Evolutionary conservation across 2,797 vertebrate genomes (phyloP).

Genomic region (Synaphobranchus kaupii): DNA sequence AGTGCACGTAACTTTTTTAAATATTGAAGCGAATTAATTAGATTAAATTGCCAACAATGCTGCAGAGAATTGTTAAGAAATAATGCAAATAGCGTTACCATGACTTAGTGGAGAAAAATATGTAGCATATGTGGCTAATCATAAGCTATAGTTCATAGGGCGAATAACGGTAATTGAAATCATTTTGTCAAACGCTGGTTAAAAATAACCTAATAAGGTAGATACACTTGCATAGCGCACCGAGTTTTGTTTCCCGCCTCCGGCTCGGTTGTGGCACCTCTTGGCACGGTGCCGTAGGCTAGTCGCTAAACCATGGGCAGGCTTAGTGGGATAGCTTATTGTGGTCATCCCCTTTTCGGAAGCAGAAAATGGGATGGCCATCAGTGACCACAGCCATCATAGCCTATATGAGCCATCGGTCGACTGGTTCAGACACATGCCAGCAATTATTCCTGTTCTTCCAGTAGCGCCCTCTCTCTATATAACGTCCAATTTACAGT

Average conservation of each 20-base stretch:
- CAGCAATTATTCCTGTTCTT: constrained; percentile 45
- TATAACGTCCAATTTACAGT: neutral
- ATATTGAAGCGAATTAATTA: neutral
- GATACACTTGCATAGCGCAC: neutral
- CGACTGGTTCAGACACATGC: constrained; percentile 34
- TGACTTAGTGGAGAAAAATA: neutral
- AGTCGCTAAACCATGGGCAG: neutral
- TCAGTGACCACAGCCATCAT: constrained; percentile 26
- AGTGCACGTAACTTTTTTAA: neutral
- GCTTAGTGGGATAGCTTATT: neutral
- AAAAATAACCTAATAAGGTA: no score
- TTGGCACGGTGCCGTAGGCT: neutral
- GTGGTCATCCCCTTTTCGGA: neutral
- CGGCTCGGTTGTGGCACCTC: neutral
- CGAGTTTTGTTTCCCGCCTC: neutral
- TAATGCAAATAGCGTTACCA: neutral
- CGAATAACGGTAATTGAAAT: neutral
- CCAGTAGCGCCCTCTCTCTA: constrained; percentile 2
- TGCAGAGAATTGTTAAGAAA: neutral
- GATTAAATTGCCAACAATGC: neutral
- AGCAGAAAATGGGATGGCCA: neutral
- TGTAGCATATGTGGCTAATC: neutral
- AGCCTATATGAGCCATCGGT: neutral
- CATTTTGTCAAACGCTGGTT: no score
- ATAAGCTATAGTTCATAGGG: neutral